phyloP scores from a whole-genome alignment of 30 jellyfish, hydroid and myxozoan species.

The Pelagia noctiluca region DNA sequence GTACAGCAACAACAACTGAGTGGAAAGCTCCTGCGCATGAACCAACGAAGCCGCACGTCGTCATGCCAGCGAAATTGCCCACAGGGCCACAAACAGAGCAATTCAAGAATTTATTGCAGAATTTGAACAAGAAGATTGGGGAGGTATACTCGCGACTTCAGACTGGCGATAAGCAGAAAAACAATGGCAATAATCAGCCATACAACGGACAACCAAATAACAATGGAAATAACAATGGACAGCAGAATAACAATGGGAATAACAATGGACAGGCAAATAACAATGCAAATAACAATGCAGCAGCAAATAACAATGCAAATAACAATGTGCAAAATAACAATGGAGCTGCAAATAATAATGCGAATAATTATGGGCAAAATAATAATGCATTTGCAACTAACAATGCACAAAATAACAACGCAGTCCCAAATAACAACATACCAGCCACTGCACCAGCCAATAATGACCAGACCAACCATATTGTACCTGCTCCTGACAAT shows the following conservation, averaged over 20 bases:
- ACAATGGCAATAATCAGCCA: slow-evolving; percentile 4
- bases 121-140: slow-evolving; percentile 88
- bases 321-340: not conserved
- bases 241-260: not conserved
- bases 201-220: slow-evolving; percentile 31
- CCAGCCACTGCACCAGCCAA: not conserved
- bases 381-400: not conserved
- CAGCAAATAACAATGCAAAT: slow-evolving; percentile 2
- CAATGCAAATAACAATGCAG: not conserved
- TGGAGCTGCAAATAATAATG: not conserved
- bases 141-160: slow-evolving; percentile 82
- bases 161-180: slow-evolving; percentile 17
- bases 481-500: too few relatives aligned
- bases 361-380: not conserved
- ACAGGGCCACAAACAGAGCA: slow-evolving; percentile 75
- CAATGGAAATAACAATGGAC: slow-evolving; percentile 1
- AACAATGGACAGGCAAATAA: slow-evolving; percentile 8
- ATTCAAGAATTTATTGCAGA: slow-evolving; percentile 74
- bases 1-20: slow-evolving; percentile 6
- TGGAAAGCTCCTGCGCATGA: not conserved
- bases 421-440: not conserved
- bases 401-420: not conserved
- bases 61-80: slow-evolving; percentile 63
- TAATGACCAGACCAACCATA: too few relatives aligned
- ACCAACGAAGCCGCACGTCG: slow-evolving; percentile 74